Evolutionary conservation across 2,113 vertebrate species (phyloP), one percentile per base, ranked within the genome.

Genomic region (Mus pahari): DNA sequence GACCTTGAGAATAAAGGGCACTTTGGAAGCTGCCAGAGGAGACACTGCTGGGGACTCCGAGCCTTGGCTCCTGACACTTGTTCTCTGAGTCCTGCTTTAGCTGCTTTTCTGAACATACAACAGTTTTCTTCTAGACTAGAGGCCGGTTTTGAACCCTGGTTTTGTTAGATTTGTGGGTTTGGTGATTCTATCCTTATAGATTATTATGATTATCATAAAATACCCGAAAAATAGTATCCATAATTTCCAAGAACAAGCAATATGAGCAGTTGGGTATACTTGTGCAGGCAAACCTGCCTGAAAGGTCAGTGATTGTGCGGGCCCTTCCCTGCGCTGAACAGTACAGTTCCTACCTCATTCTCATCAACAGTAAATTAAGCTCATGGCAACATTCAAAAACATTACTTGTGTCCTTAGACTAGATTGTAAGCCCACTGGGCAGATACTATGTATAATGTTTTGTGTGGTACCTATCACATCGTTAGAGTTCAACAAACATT

Each of bases 401-500:
- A 62, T 58, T 53, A 53, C 89, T 71, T 79, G 2, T 95, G 93
- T 97, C 68, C 81, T 93, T 88, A 96, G 96, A 58, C 70, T 92
- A 97, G 97, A 96, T 64, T 94, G 97, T 94, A 90, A 95, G 97
- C 95, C 96, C 64, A 14, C 79, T 4, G 75, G 97, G 96, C 96
- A 98, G 97, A 94, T 93, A 64, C 95, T 60, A 45, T 88, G 90
- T 97, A 93, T 92, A 0, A 89, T 92, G 95, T 96, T 94, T 68
- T 94, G 74, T 96, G 95, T 94, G 92, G 74, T 83, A 45, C 83
- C 66, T 92, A 22, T 94, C 89, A 20, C 78, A 86, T 84, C 93
- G 92, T 96, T 88, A 84, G 92, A 95, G 86, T 66, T 97, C 93
- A 98, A 95, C 95, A 97, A 97, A 98, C 20, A 0, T 96, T 97